These are phyloP conservation scores for Drosophila tristis DNA, from an alignment of 1,140 invertebrate genomes.

Conservation along the genomic window DNA sequence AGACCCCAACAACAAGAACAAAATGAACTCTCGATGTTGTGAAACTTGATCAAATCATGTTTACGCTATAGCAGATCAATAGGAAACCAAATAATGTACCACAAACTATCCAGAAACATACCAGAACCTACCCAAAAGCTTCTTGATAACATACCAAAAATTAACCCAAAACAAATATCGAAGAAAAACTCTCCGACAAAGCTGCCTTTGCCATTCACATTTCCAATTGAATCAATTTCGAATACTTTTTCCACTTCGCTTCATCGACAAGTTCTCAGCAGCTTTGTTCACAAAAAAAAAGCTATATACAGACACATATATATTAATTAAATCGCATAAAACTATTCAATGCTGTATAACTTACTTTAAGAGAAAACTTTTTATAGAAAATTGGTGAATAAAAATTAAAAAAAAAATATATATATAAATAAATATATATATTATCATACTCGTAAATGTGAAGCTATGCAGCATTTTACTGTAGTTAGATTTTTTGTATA, in stretches of 20 bases:
- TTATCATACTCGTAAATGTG: constrained; percentile 73
- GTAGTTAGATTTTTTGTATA: constrained; percentile 80
- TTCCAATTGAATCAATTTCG: constrained; percentile 15
- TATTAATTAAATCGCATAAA: constrained; percentile 67
- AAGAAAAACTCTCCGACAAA: constrained; percentile 29
- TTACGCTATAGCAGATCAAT: constrained; percentile 69
- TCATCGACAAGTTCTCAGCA: constrained; percentile 26
- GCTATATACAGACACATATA: constrained; percentile 35
- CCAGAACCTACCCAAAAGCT: constrained; percentile 31
- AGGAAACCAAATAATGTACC: constrained; percentile 47
- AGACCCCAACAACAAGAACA: constrained; percentile 71
- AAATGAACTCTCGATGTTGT: constrained; percentile 84
- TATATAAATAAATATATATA: constrained; percentile 54
- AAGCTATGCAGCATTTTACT: constrained; percentile 74
- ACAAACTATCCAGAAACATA: constrained; percentile 45
- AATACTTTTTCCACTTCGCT: constrained; percentile 17
- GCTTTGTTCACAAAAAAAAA: constrained; percentile 58
- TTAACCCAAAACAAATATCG: constrained; percentile 21
- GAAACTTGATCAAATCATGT: constrained; percentile 84
- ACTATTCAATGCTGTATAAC: constrained; percentile 68
- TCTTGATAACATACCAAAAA: constrained; percentile 21
- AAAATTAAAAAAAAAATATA: constrained; percentile 46
- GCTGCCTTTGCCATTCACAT: constrained; percentile 35
- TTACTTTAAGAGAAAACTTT: constrained; percentile 61
- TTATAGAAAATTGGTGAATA: constrained; percentile 72